Evolutionary conservation across 2,888 invertebrate species (phyloP), one percentile per base, ranked within the genome.

Genomic region (Apeira syringaria): DNA sequence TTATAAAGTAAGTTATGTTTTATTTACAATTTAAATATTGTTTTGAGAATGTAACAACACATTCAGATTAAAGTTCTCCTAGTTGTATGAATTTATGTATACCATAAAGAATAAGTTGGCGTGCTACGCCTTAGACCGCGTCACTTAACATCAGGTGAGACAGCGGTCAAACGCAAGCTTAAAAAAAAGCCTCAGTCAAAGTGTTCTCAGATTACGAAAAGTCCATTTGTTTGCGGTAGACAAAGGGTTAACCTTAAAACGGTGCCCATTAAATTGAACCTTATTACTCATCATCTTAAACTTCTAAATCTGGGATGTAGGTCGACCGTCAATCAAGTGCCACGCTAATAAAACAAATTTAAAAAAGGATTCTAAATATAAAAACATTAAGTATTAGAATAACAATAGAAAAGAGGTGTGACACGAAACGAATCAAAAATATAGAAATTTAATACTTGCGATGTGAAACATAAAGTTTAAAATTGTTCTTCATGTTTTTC

Each of bases 341-440:
- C 70, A 71, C 61, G 55, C 59, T 61, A 48, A 53, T 65, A 64
- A 70, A 70, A 58, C 63, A 54, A 47, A 68, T 68, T 71, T 61
- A 67, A 68, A 61, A 52, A 34, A n/a, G n/a, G n/a, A n/a, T n/a
- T 60, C 65, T 72, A 71, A 71, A 76, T 71, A 75, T 73, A 75
- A 56, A 27, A 31, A 45, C 39, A 54, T 40, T 53, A 58, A 56
- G 53, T 61, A 67, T 72, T 72, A 64, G 73, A 75, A 79, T 77
- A 71, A 76, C 75, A 80, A 80, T 79, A 58, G 64, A 52, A 53
- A 63, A 65, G 59, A 59, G 57, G 62, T 64, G 57, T 61, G 53
- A 52, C 56, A 50, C 47, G 50, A 43, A 43, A 49, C 48, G 2
- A 3, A 5, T 22, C 12, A n/a, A 24, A 9, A 12, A 18, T 25